phyloP scores from a whole-genome alignment of 2,797 vertebrate genomes.

The Taeniopygia guttata region DNA sequence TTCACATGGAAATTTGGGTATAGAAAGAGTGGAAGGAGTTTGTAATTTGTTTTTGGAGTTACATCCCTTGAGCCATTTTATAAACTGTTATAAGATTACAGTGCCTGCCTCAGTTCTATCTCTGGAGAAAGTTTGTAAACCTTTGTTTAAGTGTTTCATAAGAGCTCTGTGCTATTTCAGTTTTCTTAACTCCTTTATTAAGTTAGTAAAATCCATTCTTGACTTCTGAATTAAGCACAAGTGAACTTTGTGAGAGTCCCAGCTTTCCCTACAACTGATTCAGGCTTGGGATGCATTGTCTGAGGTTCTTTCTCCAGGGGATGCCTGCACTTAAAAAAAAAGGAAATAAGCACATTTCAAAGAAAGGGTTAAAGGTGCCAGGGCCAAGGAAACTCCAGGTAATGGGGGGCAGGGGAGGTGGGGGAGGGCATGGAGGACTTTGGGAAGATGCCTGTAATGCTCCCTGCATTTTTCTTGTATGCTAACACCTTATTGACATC shows the following conservation, averaged over 20 bases:
- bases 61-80: not conserved
- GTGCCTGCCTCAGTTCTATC: not conserved
- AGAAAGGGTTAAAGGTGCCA: not conserved
- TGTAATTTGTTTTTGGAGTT: not conserved
- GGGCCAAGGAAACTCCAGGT: not conserved
- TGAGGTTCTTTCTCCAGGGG: not conserved
- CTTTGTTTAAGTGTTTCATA: not conserved
- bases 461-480: not conserved
- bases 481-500: not conserved
- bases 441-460: not conserved
- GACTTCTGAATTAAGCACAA: not conserved
- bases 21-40: not conserved
- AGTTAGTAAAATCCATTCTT: slow-evolving; percentile 14
- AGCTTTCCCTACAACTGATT: not conserved
- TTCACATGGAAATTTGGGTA: not conserved
- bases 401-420: not conserved
- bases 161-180: not conserved
- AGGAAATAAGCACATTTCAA: slow-evolving; percentile 12
- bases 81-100: not conserved
- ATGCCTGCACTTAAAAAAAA: not conserved
- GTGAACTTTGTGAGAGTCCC: not conserved
- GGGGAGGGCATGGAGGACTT: not conserved
- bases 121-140: not conserved
- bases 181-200: slow-evolving; percentile 17
- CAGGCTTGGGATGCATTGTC: not conserved